Base-by-base conservation (phyloP, 2,797 vertebrate genomes). In the Denticeps clupeoides region DNA sequence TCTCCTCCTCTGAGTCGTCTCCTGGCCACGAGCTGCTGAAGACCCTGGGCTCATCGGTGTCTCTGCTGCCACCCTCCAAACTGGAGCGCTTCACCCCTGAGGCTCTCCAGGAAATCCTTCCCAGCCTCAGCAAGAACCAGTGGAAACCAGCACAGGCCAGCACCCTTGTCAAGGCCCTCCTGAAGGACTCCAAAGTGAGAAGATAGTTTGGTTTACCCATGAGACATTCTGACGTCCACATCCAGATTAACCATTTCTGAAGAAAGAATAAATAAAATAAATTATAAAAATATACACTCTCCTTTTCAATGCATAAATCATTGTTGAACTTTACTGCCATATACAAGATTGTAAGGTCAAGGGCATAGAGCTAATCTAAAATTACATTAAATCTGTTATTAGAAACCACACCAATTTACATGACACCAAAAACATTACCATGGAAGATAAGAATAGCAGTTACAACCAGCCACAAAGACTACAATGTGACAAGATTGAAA, bases 101-200 rank as follows among this genome's bases (percentile, higher is more conserved):
- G 0, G 15, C 21, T 11, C 55, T 83, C 12, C 59, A 26, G 28
- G 40, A 37, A 5, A 3, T 33, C 15, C 46, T 84, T 1, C 16
- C 50, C 45, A 58, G 26, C 8, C 37, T 74, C 49, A 52, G 55
- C 13, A 7, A 22, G 2, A 27, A 60, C 26, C 21, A 16, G 5
- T 81, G 72, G 76, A 69, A 37, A 0, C 44, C 12, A 0, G 18
- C 27, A 15, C 77, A 81, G 62, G 56, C 58, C 31, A 48, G 3
- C 11, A 4, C 19, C 28, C 54, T 84, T 57, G 48, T 64, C 5
- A 37, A 59, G 22, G 74, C 64, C 22, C 35, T 69, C 8, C 46
- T 78, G 31, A 57, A 60, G 0, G 9, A 49, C 12, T 28, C 41
- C 1, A 55, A 48, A 70, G 79, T 80, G 53, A 62, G n/a, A 12